These are phyloP conservation scores for Emys orbicularis DNA, from an alignment of 2,797 vertebrate genomes.

Conservation along the genomic window DNA sequence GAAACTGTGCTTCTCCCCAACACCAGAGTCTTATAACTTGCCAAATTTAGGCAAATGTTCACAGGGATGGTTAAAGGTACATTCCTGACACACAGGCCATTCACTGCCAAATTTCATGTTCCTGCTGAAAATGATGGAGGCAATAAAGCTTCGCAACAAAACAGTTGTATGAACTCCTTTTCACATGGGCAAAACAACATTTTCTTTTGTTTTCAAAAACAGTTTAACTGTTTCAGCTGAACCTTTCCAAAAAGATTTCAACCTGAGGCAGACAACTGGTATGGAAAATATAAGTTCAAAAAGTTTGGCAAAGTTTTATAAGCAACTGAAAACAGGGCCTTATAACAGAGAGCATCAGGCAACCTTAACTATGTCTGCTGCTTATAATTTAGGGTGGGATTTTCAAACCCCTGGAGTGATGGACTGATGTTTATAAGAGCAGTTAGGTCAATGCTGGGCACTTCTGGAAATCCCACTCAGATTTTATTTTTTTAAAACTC, in stretches of 20 bases:
- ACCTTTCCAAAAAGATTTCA: neutral
- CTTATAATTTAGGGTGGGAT: neutral
- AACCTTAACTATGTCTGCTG: neutral
- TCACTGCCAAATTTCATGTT: neutral
- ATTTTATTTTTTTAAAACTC: neutral
- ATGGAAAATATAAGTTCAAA: neutral
- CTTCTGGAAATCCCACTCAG: neutral
- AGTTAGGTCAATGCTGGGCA: neutral
- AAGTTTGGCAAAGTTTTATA: neutral
- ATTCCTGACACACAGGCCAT: accelerated
- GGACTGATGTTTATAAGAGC: neutral
- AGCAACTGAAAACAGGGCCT: neutral
- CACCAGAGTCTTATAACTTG: neutral
- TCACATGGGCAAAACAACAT: neutral
- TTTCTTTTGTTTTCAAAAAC: neutral
- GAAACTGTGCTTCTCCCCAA: neutral
- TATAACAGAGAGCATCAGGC: neutral
- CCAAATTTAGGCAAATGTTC: neutral
- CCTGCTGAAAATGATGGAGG: neutral
- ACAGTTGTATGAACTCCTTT: neutral
- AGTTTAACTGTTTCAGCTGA: neutral
- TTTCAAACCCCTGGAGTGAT: neutral
- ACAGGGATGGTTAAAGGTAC: neutral
- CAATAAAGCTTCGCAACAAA: neutral
- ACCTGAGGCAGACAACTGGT: neutral